Base-by-base conservation (phyloP, 2,113 vertebrate species). In the Gallinago media region DNA sequence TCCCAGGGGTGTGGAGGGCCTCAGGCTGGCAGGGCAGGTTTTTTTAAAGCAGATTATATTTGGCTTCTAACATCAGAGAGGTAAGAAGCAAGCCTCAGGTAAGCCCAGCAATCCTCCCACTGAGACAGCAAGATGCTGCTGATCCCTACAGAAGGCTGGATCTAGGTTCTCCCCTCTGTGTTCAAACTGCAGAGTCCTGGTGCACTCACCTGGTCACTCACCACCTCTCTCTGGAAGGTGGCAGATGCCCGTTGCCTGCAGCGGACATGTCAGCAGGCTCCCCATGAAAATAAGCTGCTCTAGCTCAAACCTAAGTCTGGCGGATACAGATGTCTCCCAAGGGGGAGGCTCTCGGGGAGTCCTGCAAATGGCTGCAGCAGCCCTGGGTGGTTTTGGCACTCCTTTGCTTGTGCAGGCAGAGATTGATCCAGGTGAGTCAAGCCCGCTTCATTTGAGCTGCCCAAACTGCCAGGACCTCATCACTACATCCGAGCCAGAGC, bases 301-400 rank as follows among this genome's bases (percentile, higher is more conserved):
- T 32, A 75, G 23, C n/a, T 65, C 70, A 76, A 59, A 47, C n/a
- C 56, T 29, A 42, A 40, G 38, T 65, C 29, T 76, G 46, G 9
- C 16, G 1, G 3, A 49, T 11, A 67, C 19, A 44, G 83, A n/a
- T 23, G 20, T 59, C 66, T 23, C 18, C 0, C 5, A 2, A 16
- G 26, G 40, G 40, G 19, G n/a, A 32, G 11, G 25, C 5, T 47
- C 50, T 72, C 13, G 4, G 38, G 26, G 26, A 25, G 26, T 44
- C 23, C 49, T 1, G 1, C 49, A 58, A 67, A 26, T 15, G 62
- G 36, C n/a, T 1, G 0, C 17, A 31, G 50, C 40, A 59, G 58
- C 31, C 21, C 31, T 18, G 16, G 7, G 23, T 73, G 49, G 42
- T 29, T 62, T 83, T 50, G 66, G 42, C 1, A 0, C 12, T 77